phyloP scores from a whole-genome alignment of 1,140 invertebrate genomes.

The Heliconius congener region DNA sequence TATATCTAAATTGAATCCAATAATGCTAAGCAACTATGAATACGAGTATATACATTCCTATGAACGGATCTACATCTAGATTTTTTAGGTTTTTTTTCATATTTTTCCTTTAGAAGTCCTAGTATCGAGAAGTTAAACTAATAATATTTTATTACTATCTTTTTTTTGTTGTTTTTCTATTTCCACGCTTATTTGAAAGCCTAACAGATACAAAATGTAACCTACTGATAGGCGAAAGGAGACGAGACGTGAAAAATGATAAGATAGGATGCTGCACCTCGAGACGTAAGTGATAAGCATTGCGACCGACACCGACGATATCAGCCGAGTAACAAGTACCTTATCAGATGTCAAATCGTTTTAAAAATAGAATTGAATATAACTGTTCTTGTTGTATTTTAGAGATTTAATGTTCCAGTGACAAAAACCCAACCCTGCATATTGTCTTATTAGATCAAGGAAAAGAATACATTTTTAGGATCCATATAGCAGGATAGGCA shows the following conservation, averaged over 20 bases:
- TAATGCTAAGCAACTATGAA: too few species aligned
- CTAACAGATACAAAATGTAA: constrained; percentile 32
- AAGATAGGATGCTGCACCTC: constrained; percentile 30
- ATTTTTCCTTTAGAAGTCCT: too few species aligned
- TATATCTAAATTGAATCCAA: too few species aligned
- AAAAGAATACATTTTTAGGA: too few species aligned
- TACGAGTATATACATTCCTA: too few species aligned
- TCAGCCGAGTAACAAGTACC: constrained; percentile 21
- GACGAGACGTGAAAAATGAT: constrained; percentile 39
- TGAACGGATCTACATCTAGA: too few species aligned
- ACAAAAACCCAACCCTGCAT: background rate
- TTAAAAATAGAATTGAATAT: constrained; percentile 12
- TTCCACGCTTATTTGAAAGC: constrained; percentile 31
- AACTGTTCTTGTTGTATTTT: background rate
- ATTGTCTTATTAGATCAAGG: too few species aligned
- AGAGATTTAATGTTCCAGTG: background rate
- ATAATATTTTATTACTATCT: too few species aligned
- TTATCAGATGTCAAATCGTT: constrained; percentile 22
- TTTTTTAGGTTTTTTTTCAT: too few species aligned
- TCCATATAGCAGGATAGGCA: too few species aligned
- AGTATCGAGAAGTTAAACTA: too few species aligned
- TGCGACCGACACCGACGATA: constrained; percentile 24
- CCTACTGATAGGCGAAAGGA: constrained; percentile 35
- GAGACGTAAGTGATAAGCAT: constrained; percentile 32
- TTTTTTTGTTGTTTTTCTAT: background rate